phyloP scores from a whole-genome alignment of 2,888 invertebrate genomes.

The Sacculina carcini region DNA sequence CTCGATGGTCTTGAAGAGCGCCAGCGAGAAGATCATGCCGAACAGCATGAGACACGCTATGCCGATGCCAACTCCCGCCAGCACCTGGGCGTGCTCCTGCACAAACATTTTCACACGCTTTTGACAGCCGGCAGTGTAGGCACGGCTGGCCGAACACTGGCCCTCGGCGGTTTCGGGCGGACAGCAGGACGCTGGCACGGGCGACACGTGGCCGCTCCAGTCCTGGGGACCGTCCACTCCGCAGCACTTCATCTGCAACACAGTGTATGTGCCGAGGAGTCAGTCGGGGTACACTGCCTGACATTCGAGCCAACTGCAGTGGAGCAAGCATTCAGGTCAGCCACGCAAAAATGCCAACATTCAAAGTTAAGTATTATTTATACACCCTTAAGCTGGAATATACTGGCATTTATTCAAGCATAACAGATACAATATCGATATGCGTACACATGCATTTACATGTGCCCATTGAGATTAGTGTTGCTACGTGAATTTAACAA shows the following conservation, averaged over 20 bases:
- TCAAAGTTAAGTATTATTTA: too few species aligned
- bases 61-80: conserved; percentile 52
- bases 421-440: too few species aligned
- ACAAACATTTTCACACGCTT: conserved; percentile 40
- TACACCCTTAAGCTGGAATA: too few species aligned
- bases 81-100: conserved; percentile 45
- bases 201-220: conserved; percentile 5
- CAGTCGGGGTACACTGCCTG: background rate
- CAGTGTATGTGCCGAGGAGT: background rate
- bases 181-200: conserved; percentile 5
- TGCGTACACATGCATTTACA: too few species aligned
- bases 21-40: conserved; percentile 29
- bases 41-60: conserved; percentile 61
- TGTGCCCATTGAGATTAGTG: too few species aligned
- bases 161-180: conserved; percentile 24
- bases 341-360: too few species aligned
- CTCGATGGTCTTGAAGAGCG: conserved; percentile 50
- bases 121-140: conserved; percentile 48
- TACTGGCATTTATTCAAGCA: too few species aligned
- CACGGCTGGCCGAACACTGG: conserved; percentile 31
- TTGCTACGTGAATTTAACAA: too few species aligned
- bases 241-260: conserved; percentile 12
- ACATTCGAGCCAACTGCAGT: too few species aligned
- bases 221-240: conserved; percentile 9
- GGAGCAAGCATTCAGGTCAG: too few species aligned